Evolutionary conservation across 2,113 vertebrate genomes (phyloP).

Genomic region (Pandion haliaetus): DNA sequence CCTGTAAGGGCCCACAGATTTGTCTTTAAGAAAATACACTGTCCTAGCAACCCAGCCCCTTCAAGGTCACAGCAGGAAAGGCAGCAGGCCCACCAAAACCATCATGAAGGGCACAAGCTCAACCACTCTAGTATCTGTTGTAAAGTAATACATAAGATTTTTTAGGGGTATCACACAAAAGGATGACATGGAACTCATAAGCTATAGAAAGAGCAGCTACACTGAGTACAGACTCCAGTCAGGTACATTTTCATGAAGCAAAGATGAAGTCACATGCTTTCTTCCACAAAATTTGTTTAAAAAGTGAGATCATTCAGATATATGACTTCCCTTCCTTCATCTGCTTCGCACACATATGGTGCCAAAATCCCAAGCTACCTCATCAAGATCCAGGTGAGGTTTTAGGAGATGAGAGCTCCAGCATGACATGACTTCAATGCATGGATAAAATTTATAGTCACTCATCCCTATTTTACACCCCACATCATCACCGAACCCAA

Average conservation of each 20-base stretch:
- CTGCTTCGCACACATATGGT: not conserved
- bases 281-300: not conserved
- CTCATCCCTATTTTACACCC: not conserved
- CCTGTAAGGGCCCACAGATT: not conserved
- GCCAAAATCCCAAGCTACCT: not conserved
- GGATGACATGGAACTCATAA: not conserved
- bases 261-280: not conserved
- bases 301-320: not conserved
- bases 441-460: not conserved
- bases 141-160: not conserved
- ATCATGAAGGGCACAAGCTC: not conserved
- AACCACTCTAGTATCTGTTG: not conserved
- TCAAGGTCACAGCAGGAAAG: not conserved
- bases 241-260: not conserved
- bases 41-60: not conserved
- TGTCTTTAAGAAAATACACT: not conserved
- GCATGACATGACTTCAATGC: rapidly evolving
- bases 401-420: not conserved
- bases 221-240: not conserved
- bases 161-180: not conserved
- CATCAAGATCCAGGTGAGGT: not conserved
- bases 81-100: not conserved
- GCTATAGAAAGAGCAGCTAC: not conserved
- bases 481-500: not conserved
- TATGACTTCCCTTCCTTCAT: not conserved